Evolutionary conservation across 2,113 vertebrate genomes (phyloP).

Genomic region (Barnardius zonarius): DNA sequence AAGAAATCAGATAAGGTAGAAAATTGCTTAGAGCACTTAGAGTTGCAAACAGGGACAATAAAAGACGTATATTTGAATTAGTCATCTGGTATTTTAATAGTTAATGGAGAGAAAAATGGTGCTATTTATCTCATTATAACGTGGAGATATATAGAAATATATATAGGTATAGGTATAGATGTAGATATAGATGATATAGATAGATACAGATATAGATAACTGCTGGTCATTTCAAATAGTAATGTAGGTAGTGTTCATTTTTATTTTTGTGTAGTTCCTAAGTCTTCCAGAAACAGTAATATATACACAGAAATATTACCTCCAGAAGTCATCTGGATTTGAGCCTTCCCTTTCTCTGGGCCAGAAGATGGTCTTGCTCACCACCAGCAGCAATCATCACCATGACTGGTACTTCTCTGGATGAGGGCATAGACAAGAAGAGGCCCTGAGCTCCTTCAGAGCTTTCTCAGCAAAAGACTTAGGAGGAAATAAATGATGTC

Average conservation of each 20-base stretch:
- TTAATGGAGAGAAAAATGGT: not conserved
- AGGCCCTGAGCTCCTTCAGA: not conserved
- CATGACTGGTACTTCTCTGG: not conserved
- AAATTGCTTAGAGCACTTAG: not conserved
- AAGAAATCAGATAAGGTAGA: not conserved
- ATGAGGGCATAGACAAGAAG: accelerated
- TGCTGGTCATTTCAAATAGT: not conserved
- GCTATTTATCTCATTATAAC: not conserved
- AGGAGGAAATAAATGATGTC: not conserved
- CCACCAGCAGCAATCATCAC: not conserved
- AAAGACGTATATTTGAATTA: not conserved
- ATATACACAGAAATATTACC: not conserved
- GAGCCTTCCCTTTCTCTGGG: not conserved
- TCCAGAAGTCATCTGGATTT: not conserved
- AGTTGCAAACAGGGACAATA: not conserved
- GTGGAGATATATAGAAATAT: not conserved
- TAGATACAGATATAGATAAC: not conserved
- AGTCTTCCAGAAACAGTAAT: not conserved
- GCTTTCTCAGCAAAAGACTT: not conserved
- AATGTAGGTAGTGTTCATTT: not conserved
- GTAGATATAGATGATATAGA: too few relatives aligned
- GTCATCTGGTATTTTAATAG: not conserved
- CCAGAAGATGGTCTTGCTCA: not conserved
- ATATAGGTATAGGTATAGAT: not conserved
- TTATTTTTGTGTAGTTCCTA: not conserved